Conservation (phyloP, 2,797 vertebrate genomes). For the Ctenopoma kingsleyae region DNA sequence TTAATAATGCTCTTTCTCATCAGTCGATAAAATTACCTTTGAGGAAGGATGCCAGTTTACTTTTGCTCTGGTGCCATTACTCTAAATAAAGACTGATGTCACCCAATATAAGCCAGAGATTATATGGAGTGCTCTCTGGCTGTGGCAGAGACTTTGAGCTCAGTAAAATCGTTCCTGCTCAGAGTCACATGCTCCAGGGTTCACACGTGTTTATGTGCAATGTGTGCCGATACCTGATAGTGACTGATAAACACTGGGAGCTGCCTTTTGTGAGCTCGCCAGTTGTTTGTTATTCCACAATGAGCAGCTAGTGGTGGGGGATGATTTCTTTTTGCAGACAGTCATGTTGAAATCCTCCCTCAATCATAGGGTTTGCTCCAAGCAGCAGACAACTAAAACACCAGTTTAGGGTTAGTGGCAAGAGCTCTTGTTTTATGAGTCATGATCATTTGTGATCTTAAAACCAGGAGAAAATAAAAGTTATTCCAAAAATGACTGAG, state of each 20-base stretch:
- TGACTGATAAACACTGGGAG: slow-evolving; percentile 62
- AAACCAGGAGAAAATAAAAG: neutral
- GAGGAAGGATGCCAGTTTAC: slow-evolving; percentile 58
- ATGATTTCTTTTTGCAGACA: slow-evolving; percentile 6
- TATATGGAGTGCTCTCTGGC: slow-evolving; percentile 25
- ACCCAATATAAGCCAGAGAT: slow-evolving; percentile 42
- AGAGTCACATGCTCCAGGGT: slow-evolving; percentile 8
- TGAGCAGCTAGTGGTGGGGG: neutral
- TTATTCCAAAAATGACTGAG: no score
- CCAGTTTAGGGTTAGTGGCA: neutral
- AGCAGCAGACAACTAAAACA: neutral
- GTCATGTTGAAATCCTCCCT: slow-evolving; percentile 20
- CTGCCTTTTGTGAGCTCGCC: slow-evolving; percentile 4
- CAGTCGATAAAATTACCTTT: slow-evolving; percentile 49
- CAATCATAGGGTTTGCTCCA: slow-evolving; percentile 2
- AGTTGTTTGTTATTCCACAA: slow-evolving; percentile 19
- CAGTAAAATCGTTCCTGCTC: slow-evolving; percentile 34
- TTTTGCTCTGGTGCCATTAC: slow-evolving; percentile 52
- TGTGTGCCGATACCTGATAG: slow-evolving; percentile 32
- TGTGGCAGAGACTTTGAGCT: slow-evolving; percentile 46
- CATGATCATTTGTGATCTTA: neutral
- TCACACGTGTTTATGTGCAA: slow-evolving; percentile 26
- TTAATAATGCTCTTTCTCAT: slow-evolving; percentile 59
- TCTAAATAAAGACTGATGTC: slow-evolving; percentile 63
- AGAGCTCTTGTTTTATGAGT: slow-evolving; percentile 4